Base-by-base conservation (phyloP, 1,140 invertebrate genomes). In the Heliconius nattereri region DNA sequence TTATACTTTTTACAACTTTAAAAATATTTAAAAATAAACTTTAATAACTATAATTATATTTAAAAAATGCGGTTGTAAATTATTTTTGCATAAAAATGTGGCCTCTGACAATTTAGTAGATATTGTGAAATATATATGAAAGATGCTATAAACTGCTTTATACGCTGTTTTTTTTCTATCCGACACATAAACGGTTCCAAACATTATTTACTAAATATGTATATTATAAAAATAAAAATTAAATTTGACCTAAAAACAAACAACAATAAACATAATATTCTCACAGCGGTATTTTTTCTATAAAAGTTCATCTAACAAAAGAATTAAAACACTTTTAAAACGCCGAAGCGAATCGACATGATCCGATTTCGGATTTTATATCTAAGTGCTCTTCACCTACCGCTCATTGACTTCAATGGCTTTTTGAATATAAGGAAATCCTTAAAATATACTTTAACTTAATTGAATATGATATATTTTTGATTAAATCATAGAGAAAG, bases 271-370 rank as follows among this genome's bases (percentile, higher is more conserved):
- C 5, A 32, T 40, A 73, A 40, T 19, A 20, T 6, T 40, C 71
- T 73, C 23, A 73, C 35, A 40, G 40, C 29, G 40, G n/a, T 37
- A 73, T 52, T 73, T 35, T 72, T 73, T 37, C 2, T 37, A n/a
- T 9, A n/a, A 35, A 35, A 73, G n/a, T 40, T n/a, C 11, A 40
- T 52, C 49, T 73, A 23, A 45, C n/a, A 73, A 37, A 26, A 52
- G 76, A 75, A 81, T 78, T 76, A 81, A 81, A 66, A 66, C 60
- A 66, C 60, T 66, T 66, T 66, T 29, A 29, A 66, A 66, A 66
- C 60, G 60, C 60, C 60, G 60, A 66, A 66, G 60, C 60, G 60
- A 66, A 66, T 66, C 60, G 60, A 66, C 60, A 66, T 66, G 60
- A 66, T 66, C 60, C 60, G 60, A 66, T 66, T 66, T 66, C 60